These are phyloP conservation scores for Ariopsis seemanni DNA, from an alignment of 2,113 vertebrate species.

Conservation along the genomic window DNA sequence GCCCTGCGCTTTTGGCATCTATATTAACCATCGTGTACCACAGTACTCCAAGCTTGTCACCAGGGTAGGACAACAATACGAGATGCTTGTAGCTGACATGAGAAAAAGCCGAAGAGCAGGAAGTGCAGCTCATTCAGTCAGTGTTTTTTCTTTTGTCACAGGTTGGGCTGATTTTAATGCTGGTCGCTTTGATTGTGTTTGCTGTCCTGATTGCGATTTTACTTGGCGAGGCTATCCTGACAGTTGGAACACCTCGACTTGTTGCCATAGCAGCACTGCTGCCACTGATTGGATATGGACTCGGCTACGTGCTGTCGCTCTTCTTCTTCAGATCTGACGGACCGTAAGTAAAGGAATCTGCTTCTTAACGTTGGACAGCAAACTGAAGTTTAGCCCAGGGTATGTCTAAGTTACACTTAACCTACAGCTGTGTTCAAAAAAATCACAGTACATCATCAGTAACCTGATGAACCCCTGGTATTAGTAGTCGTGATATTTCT, in stretches of 20 bases:
- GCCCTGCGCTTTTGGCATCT: constrained; percentile 73
- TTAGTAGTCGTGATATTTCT: too few species aligned
- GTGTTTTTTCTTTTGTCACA: constrained; percentile 50
- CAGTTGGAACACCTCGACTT: constrained; percentile 67
- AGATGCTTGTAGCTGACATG: too few species aligned
- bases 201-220: constrained; percentile 45
- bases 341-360: constrained; percentile 63
- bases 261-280: constrained; percentile 73
- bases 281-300: constrained; percentile 76
- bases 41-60: constrained; percentile 66
- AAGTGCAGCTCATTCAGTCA: not conserved
- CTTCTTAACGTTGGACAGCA: not conserved
- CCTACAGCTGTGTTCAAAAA: too few species aligned
- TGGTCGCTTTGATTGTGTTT: constrained; percentile 54
- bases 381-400: not conserved
- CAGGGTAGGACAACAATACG: constrained; percentile 73
- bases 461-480: too few species aligned
- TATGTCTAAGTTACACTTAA: too few species aligned
- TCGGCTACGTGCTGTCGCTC: constrained; percentile 74
- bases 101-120: not conserved
- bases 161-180: constrained; percentile 65
- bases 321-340: constrained; percentile 69
- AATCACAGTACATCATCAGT: too few species aligned
- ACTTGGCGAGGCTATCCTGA: constrained; percentile 50
- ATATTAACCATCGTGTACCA: constrained; percentile 76